These are phyloP conservation scores for Nothura maculosa DNA, from an alignment of 2,797 vertebrate genomes.

Conservation along the genomic window DNA sequence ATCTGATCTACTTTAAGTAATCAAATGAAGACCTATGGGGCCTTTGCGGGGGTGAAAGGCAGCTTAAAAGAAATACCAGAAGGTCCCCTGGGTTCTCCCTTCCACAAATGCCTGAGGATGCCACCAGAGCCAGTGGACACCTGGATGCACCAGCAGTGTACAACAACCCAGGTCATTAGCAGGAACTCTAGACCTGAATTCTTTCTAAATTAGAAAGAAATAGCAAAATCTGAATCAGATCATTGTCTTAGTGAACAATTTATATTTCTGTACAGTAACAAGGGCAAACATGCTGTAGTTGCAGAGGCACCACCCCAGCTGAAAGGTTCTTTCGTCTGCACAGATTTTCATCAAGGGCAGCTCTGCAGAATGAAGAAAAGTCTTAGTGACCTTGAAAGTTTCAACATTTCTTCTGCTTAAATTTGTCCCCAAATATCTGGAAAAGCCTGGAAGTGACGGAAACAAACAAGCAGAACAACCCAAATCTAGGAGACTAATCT, in stretches of 20 bases:
- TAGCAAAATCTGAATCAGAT: neutral
- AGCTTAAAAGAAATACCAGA: neutral
- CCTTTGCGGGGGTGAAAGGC: neutral
- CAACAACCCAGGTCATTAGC: accelerated
- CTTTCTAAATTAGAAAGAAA: neutral
- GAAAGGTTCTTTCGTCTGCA: neutral
- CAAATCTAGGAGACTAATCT: neutral
- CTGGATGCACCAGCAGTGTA: neutral
- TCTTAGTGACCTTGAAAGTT: neutral
- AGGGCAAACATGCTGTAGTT: neutral
- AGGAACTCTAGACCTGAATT: neutral
- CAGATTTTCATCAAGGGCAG: neutral
- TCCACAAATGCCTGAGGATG: neutral
- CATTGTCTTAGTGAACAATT: neutral
- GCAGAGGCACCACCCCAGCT: neutral
- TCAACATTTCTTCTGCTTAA: neutral
- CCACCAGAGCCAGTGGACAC: neutral
- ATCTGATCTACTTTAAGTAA: neutral
- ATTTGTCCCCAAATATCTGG: neutral
- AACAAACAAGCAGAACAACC: neutral
- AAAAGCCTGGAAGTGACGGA: neutral
- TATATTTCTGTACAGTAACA: neutral
- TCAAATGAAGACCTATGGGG: neutral
- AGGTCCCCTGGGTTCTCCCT: neutral
- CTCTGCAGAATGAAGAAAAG: neutral